phyloP scores from a whole-genome alignment of 2,888 invertebrate species.

The Euspilapteryx auroguttella region DNA sequence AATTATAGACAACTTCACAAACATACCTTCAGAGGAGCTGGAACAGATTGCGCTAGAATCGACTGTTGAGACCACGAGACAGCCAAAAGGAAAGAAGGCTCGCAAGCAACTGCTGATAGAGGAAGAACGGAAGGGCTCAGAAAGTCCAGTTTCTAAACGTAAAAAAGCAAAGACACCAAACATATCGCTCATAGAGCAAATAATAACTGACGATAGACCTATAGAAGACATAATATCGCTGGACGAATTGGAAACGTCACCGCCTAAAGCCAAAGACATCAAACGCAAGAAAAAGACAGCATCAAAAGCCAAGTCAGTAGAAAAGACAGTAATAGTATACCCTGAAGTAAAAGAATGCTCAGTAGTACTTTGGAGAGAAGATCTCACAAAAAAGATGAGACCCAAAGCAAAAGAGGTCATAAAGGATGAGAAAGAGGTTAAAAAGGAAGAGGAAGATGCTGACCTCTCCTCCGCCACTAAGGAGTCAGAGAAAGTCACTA shows the following conservation, averaged over 20 bases:
- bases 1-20: conserved; percentile 38
- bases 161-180: conserved; percentile 29
- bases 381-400: background rate
- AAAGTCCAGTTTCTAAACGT: conserved; percentile 17
- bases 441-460: background rate
- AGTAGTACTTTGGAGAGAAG: background rate
- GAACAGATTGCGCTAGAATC: conserved; percentile 40
- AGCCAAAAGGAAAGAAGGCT: conserved; percentile 9
- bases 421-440: background rate
- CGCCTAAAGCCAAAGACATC: conserved; percentile 11
- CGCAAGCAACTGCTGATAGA: conserved; percentile 16
- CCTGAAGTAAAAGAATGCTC: background rate
- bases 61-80: conserved; percentile 15
- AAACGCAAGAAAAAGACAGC: conserved; percentile 12
- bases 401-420: background rate
- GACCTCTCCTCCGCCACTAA: background rate
- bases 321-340: too few species aligned
- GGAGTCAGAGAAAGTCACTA: too few species aligned
- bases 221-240: conserved; percentile 43
- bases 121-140: conserved; percentile 16
- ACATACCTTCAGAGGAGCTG: conserved; percentile 39
- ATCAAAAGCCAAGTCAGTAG: too few species aligned
- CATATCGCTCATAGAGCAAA: conserved; percentile 44
- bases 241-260: conserved; percentile 28
- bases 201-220: conserved; percentile 40